These are phyloP conservation scores for Bruchidius siliquastri DNA, from an alignment of 2,888 invertebrate genomes.

Conservation along the genomic window DNA sequence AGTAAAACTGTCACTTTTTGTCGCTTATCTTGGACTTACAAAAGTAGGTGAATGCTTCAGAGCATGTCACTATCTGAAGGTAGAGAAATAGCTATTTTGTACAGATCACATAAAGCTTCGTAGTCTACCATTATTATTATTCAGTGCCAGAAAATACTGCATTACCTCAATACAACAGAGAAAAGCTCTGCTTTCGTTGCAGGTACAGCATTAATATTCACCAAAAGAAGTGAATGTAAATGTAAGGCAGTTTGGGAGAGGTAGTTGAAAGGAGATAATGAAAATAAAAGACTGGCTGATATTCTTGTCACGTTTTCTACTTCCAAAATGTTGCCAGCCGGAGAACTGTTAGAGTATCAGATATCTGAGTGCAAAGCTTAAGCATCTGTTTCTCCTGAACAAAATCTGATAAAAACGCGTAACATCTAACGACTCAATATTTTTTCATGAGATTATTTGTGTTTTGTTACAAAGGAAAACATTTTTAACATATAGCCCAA, in stretches of 20 bases:
- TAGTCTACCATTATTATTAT: neutral
- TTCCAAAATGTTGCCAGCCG: neutral
- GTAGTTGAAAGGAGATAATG: neutral
- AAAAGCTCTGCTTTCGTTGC: neutral
- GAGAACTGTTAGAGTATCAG: neutral
- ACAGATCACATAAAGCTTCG: too few relatives aligned
- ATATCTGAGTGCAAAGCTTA: neutral
- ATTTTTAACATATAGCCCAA: too few relatives aligned
- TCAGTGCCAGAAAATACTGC: neutral
- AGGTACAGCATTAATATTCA: neutral
- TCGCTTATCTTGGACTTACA: too few relatives aligned
- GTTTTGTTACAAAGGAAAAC: too few relatives aligned
- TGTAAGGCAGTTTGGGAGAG: neutral
- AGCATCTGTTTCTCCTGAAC: neutral
- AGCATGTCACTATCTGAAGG: too few relatives aligned
- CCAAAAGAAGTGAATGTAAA: conserved; percentile 2
- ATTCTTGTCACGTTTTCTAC: neutral
- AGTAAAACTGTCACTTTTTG: too few relatives aligned
- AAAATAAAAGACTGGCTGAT: neutral
- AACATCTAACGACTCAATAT: too few relatives aligned
- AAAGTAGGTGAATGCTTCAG: too few relatives aligned
- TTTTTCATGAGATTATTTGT: too few relatives aligned
- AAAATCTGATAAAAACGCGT: too few relatives aligned
- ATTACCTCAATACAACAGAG: neutral
- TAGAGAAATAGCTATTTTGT: too few relatives aligned